Conservation (phyloP, 2,888 invertebrate genomes). For the Branchinecta sandiegonensis region DNA sequence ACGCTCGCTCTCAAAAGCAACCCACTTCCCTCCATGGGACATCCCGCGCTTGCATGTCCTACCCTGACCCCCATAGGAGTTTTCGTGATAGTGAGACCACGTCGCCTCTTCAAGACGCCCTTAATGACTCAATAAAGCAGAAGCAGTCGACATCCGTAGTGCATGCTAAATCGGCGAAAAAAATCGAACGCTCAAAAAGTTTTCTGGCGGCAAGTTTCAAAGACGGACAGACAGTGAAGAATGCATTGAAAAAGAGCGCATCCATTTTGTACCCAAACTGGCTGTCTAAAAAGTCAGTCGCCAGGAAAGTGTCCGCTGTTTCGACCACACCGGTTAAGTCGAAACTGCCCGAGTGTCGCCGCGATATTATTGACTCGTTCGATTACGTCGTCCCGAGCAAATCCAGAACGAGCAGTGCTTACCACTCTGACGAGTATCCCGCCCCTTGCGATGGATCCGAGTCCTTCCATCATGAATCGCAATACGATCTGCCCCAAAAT, state of each 20-base stretch:
- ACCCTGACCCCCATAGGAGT: background rate
- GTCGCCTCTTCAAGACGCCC: background rate
- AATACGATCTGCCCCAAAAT: background rate
- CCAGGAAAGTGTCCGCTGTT: background rate
- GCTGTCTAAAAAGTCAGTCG: slow-evolving; percentile 18
- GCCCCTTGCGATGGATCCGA: background rate
- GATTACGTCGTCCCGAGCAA: background rate
- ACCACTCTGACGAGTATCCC: slow-evolving; percentile 5
- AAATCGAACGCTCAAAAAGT: slow-evolving; percentile 6
- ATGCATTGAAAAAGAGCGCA: slow-evolving; percentile 20
- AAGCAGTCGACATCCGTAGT: background rate
- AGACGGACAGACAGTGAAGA: slow-evolving; percentile 2
- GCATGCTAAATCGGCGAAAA: background rate
- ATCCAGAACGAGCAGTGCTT: background rate
- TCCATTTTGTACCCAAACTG: slow-evolving; percentile 20
- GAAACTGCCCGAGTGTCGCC: background rate
- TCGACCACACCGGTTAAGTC: background rate
- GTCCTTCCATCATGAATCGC: background rate
- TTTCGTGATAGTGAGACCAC: background rate
- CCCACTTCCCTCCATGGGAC: background rate
- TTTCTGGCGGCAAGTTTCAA: background rate
- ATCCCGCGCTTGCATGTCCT: background rate
- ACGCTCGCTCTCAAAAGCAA: background rate
- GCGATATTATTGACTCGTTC: background rate
- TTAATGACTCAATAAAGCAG: background rate